Percentiles rank a stretch among this genome's conserved stretches.
Evolutionary conservation across 2,797 vertebrate species (phyloP).

Genomic region (Protonibea diacanthus): DNA sequence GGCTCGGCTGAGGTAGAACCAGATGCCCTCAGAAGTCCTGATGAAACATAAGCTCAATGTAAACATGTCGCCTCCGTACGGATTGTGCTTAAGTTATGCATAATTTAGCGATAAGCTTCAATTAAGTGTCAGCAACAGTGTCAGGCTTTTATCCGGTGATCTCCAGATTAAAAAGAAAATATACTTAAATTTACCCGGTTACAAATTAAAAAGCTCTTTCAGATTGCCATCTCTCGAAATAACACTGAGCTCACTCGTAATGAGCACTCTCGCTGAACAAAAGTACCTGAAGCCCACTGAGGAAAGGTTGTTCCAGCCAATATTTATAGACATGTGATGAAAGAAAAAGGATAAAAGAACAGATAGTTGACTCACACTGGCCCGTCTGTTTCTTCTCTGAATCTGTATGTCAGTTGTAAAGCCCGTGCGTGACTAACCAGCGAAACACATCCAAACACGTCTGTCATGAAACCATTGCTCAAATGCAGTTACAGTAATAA

Average conservation of each 20-base stretch:
- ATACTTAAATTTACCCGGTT: slow-evolving; percentile 24
- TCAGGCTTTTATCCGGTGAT: slow-evolving; percentile 37
- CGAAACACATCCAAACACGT: slow-evolving; percentile 69
- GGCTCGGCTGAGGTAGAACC: slow-evolving; percentile 76
- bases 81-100: slow-evolving; percentile 36
- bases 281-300: slow-evolving; percentile 74
- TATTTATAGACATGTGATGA: slow-evolving; percentile 75
- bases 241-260: slow-evolving; percentile 66
- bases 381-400: slow-evolving; percentile 70
- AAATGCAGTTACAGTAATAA: slow-evolving; percentile 50
- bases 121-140: slow-evolving; percentile 32
- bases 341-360: slow-evolving; percentile 76
- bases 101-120: slow-evolving; percentile 51
- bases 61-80: slow-evolving; percentile 63
- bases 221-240: slow-evolving; percentile 64
- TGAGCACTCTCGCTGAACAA: slow-evolving; percentile 64
- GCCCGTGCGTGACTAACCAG: slow-evolving; percentile 65
- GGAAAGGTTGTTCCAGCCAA: slow-evolving; percentile 73
- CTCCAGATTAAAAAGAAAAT: slow-evolving; percentile 31
- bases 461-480: slow-evolving; percentile 60
- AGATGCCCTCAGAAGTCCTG: slow-evolving; percentile 70
- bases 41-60: slow-evolving; percentile 67
- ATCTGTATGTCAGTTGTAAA: slow-evolving; percentile 67
- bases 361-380: slow-evolving; percentile 68
- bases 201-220: slow-evolving; percentile 54